Conservation (phyloP, 1,140 invertebrate genomes). For the Aphaenogaster ashmeadi region DNA sequence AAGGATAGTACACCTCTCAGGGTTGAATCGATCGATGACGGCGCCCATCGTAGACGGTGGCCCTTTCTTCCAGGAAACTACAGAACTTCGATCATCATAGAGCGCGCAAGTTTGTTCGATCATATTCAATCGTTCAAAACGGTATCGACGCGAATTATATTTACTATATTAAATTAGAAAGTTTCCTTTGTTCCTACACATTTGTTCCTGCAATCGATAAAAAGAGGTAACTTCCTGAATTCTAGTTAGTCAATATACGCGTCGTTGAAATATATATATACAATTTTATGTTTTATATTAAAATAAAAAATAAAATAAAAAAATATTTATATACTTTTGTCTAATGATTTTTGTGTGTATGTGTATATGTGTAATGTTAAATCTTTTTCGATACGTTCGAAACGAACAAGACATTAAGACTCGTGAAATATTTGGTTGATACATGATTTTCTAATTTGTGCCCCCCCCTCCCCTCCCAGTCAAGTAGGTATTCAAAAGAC, state of each 20-base stretch:
- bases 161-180: constrained; percentile 4
- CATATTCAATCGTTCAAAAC: neutral
- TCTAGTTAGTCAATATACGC: neutral
- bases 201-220: neutral
- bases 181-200: neutral
- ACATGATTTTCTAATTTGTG: constrained; percentile 10
- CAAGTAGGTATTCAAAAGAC: neutral
- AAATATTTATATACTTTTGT: constrained; percentile 4
- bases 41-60: constrained; percentile 45
- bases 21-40: constrained; percentile 66
- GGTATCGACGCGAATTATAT: neutral
- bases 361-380: neutral
- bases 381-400: neutral
- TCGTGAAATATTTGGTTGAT: neutral
- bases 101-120: constrained; percentile 17
- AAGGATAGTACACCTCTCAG: constrained; percentile 31
- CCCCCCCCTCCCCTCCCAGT: neutral
- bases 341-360: neutral
- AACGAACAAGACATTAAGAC: neutral
- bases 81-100: constrained; percentile 9
- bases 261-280: neutral
- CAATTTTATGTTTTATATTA: neutral
- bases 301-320: neutral
- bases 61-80: constrained; percentile 65
- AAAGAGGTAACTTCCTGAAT: neutral